Evolutionary conservation across 2,797 vertebrate genomes (phyloP).

Genomic region (Eulemur coronatus): DNA sequence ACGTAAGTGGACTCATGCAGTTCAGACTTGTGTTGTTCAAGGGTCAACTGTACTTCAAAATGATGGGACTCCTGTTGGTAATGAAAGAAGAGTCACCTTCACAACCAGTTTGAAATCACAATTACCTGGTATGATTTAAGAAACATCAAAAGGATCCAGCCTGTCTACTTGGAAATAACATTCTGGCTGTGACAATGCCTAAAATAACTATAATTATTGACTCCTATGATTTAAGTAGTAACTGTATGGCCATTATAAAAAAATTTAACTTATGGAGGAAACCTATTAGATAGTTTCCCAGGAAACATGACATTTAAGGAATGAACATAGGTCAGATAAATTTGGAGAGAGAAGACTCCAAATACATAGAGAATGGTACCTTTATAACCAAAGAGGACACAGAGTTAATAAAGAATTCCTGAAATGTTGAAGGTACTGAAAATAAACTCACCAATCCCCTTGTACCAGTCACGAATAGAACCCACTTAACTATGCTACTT

Average conservation of each 20-base stretch:
- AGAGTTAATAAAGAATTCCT: neutral
- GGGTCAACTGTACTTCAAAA: neutral
- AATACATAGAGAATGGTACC: neutral
- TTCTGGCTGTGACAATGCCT: neutral
- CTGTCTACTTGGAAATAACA: neutral
- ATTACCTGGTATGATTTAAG: constrained; percentile 31
- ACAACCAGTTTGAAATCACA: neutral
- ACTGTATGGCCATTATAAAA: neutral
- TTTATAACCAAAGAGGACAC: neutral
- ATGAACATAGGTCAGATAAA: neutral
- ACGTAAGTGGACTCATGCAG: neutral
- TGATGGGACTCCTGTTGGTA: neutral
- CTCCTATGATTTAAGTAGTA: neutral
- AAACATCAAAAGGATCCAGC: neutral
- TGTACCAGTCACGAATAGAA: neutral
- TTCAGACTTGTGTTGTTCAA: neutral
- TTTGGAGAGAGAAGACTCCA: neutral
- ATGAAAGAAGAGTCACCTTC: constrained; percentile 32
- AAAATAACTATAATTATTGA: constrained; percentile 29
- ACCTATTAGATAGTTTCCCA: neutral
- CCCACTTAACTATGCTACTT: neutral
- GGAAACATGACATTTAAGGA: neutral
- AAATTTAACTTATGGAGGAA: neutral
- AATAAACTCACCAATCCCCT: neutral
- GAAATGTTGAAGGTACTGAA: neutral